Evolutionary conservation across 1,140 invertebrate species (phyloP), one percentile per base, ranked within the genome.

Genomic region (Pomacea maculata): DNA sequence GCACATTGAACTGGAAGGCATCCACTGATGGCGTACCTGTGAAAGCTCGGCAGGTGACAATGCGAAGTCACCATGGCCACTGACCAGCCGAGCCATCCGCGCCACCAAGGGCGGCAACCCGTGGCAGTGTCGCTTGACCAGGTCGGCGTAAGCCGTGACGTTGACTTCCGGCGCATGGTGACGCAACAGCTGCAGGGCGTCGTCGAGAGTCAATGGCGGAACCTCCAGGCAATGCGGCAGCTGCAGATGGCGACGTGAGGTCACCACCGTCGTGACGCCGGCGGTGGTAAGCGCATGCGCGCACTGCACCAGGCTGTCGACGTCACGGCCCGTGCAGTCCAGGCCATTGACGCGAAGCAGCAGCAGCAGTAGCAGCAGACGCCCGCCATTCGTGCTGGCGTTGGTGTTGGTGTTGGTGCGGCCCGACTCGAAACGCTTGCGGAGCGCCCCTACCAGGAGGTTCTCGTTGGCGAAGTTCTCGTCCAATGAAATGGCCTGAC

Each of bases 211-310:
- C 75, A 77, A 29, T 1, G 75, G 75, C 17, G 12, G 8, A 9
- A 77, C 64, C 11, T 63, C 25, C 12, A 9, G 29, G 12, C n/a
- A 21, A 9, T n/a, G 17, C 15, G 75, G 75, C 63, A 77, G 63
- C 15, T 77, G 25, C 19, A 77, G 63, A 19, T 68, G 75, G 25
- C 75, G 75, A 5, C 63, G 63, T 68, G 75, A 77, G 61, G 75
- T 77, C 75, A 77, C 75, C 1, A 77, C 17, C 12, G 75, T 68
- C 29, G 63, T 77, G 63, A 77, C 75, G 63, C 67, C 75, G 67
- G 63, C 25, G 64, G 25, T 25, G 19, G 73, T 55, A 14, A 77
- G 75, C 11, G 63, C 21, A 12, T 52, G 61, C 10, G 67, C 63
- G 64, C 29, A 77, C 7, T 65, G 61, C 75, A 21, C 34, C 63